Evolutionary conservation across 2,797 vertebrate genomes (phyloP).

Genomic region (Brachymystax lenok): DNA sequence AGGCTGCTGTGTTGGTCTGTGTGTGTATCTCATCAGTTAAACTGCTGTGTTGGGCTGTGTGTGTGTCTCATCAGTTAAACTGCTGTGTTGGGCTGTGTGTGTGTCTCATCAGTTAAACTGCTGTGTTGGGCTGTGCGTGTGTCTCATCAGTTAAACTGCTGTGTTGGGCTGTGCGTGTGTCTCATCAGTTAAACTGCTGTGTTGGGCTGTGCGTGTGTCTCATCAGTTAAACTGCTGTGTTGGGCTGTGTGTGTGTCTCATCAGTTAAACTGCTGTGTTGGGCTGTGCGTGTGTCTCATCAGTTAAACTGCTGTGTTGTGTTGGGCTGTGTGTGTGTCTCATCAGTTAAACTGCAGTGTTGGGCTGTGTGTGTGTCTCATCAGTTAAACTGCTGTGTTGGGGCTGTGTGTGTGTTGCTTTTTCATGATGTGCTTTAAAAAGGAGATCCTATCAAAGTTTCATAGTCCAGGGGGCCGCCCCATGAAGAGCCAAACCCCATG

Average conservation of each 20-base stretch:
- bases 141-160: not conserved
- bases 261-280: no score
- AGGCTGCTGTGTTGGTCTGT: not conserved
- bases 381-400: no score
- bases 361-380: not conserved
- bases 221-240: not conserved
- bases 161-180: not conserved
- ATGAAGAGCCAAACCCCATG: constrained; percentile 28
- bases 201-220: not conserved
- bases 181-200: no score
- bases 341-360: no score
- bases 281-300: not conserved
- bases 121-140: no score
- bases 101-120: no score
- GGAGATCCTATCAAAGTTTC: constrained; percentile 57
- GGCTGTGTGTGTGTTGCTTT: not conserved
- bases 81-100: no score
- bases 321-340: no score
- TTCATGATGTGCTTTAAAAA: constrained; percentile 48
- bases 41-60: no score
- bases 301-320: not conserved
- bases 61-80: not conserved
- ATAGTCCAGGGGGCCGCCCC: constrained; percentile 31
- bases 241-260: no score
- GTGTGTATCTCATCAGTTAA: not conserved